Conservation (phyloP, 2,888 invertebrate species). For the Drosophila suboccidentalis region DNA sequence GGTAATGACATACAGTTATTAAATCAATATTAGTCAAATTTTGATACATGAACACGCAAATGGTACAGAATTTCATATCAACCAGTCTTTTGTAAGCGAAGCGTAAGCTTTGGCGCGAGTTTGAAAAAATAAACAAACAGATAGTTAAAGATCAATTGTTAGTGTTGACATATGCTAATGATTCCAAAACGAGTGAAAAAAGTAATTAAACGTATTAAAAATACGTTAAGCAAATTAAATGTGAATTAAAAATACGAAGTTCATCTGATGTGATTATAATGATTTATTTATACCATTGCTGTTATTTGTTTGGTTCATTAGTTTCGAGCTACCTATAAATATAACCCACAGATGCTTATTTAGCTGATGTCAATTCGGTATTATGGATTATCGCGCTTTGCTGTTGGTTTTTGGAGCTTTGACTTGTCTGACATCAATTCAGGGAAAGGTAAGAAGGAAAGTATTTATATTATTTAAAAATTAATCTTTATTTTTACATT, state of each 20-base stretch:
- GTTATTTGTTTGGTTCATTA: neutral
- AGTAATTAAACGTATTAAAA: neutral
- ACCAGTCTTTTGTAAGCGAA: neutral
- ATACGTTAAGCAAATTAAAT: neutral
- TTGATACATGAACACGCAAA: neutral
- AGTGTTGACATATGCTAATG: neutral
- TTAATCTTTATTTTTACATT: neutral
- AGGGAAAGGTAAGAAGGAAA: slow-evolving; percentile 15
- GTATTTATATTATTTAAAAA: too few relatives aligned
- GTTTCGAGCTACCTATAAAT: neutral
- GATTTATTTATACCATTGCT: neutral
- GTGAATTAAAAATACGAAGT: neutral
- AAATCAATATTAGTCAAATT: neutral
- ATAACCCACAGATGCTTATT: neutral
- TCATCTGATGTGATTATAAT: neutral
- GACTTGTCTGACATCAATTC: neutral
- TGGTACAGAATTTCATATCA: neutral
- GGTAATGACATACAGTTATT: neutral
- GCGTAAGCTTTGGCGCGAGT: neutral
- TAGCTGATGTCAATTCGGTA: neutral
- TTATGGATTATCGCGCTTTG: slow-evolving; percentile 7
- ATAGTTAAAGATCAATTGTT: neutral
- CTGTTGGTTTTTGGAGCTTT: neutral
- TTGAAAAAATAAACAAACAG: neutral
- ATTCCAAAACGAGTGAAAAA: neutral